Evolutionary conservation across 1,140 invertebrate species (phyloP).

Genomic region (Saccostrea cuccullata): DNA sequence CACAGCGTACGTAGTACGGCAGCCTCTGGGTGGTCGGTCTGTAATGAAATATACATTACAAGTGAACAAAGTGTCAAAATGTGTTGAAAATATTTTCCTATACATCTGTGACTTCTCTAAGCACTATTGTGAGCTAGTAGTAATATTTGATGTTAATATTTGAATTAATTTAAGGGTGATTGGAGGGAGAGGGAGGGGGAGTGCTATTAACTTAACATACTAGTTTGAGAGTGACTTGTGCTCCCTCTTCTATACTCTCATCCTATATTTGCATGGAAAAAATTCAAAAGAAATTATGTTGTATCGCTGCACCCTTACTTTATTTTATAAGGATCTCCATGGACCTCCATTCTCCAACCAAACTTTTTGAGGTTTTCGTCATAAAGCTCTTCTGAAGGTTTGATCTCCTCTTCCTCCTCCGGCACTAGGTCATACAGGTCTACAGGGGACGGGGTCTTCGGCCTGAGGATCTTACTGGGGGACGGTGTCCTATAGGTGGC

Average conservation of each 20-base stretch:
- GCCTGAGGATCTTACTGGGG: not conserved
- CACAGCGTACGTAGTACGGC: constrained; percentile 68
- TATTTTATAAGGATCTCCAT: constrained; percentile 72
- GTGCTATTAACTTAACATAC: no score
- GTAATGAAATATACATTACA: not conserved
- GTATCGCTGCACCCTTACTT: constrained; percentile 71
- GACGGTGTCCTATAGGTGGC: not conserved
- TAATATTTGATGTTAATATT: no score
- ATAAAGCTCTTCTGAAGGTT: constrained; percentile 58
- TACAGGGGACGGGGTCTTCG: constrained; percentile 27
- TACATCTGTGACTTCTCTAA: no score
- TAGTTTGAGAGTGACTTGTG: no score
- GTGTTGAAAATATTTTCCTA: no score
- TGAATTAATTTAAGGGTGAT: no score
- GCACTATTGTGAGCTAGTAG: no score
- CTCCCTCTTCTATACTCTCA: no score
- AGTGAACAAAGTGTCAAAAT: no score
- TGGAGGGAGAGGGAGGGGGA: no score
- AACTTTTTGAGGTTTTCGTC: constrained; percentile 67
- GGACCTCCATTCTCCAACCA: constrained; percentile 74
- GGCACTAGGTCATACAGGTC: constrained; percentile 25
- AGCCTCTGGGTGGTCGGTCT: constrained; percentile 59
- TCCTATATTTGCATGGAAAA: no score
- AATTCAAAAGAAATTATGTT: no score
- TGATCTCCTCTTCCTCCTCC: not conserved